These are phyloP conservation scores for Lithophane semibrunnea DNA, from an alignment of 2,888 invertebrate species.

Conservation along the genomic window DNA sequence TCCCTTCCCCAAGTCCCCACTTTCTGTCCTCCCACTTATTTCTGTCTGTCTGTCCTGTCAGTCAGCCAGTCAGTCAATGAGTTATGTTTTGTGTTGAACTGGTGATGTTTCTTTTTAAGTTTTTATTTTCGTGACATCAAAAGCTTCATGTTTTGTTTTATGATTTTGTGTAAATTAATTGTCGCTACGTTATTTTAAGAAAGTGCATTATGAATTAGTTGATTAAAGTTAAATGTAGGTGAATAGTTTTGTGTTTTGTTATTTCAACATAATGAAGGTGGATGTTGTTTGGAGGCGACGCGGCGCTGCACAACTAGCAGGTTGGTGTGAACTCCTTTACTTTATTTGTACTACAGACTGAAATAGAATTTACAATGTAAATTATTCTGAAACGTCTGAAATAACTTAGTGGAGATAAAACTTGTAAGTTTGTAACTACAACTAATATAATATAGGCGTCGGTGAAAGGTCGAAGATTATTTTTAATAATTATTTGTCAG, in stretches of 20 bases:
- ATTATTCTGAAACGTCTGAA: background rate
- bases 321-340: slow-evolving; percentile 74
- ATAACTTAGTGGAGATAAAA: background rate
- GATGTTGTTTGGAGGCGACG: slow-evolving; percentile 84
- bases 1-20: background rate
- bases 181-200: slow-evolving; percentile 69
- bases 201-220: slow-evolving; percentile 67
- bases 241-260: slow-evolving; percentile 78
- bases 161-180: slow-evolving; percentile 73
- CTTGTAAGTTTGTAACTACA: slow-evolving; percentile 3
- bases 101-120: slow-evolving; percentile 72
- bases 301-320: slow-evolving; percentile 83
- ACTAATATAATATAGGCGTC: background rate
- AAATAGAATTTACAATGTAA: background rate
- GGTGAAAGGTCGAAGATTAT: background rate
- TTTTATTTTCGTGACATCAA: slow-evolving; percentile 79
- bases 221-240: slow-evolving; percentile 68
- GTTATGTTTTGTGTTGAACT: slow-evolving; percentile 61
- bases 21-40: background rate
- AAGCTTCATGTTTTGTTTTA: slow-evolving; percentile 74
- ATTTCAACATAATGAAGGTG: slow-evolving; percentile 87
- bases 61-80: slow-evolving; percentile 66
- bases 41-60: slow-evolving; percentile 57
- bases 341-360: slow-evolving; percentile 1
- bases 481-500: background rate